Evolutionary conservation across 1,140 invertebrate species (phyloP).

Genomic region (Pseudoatta argentina): DNA sequence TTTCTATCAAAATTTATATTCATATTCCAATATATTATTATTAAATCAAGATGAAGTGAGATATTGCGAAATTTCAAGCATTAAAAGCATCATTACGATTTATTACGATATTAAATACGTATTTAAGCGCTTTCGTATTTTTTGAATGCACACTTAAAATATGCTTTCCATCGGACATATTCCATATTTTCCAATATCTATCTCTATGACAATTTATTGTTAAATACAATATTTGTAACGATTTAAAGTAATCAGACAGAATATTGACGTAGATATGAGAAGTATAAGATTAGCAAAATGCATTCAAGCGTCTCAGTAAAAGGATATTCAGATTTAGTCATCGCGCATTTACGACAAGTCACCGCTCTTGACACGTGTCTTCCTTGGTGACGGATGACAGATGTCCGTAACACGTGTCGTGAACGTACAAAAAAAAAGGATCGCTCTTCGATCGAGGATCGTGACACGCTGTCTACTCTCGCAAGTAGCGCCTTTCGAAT

Average conservation of each 20-base stretch:
- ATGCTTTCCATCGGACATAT: background rate
- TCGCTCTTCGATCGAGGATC: slow-evolving; percentile 66
- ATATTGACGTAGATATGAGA: background rate
- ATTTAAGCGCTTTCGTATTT: background rate
- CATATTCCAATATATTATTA: background rate
- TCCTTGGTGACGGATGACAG: slow-evolving; percentile 71
- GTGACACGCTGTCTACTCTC: slow-evolving; percentile 22
- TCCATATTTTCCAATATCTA: background rate
- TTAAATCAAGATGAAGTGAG: background rate
- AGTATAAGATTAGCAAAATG: slow-evolving; percentile 25
- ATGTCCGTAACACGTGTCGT: slow-evolving; percentile 72
- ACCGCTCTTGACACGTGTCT: slow-evolving; percentile 70
- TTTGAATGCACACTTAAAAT: background rate
- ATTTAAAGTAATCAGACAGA: background rate
- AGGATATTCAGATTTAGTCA: slow-evolving; percentile 63
- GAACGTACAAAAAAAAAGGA: slow-evolving; percentile 45
- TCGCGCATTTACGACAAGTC: slow-evolving; percentile 66
- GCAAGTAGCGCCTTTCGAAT: slow-evolving; percentile 50
- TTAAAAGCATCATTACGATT: background rate
- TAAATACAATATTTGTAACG: slow-evolving; percentile 3
- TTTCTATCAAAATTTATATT: background rate
- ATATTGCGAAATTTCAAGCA: background rate
- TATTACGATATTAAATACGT: background rate
- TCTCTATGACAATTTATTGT: background rate
- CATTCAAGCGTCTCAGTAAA: background rate